Evolutionary conservation across 2,797 vertebrate species (phyloP), one percentile per base, ranked within the genome.

Genomic region (Anolis apletophallus): DNA sequence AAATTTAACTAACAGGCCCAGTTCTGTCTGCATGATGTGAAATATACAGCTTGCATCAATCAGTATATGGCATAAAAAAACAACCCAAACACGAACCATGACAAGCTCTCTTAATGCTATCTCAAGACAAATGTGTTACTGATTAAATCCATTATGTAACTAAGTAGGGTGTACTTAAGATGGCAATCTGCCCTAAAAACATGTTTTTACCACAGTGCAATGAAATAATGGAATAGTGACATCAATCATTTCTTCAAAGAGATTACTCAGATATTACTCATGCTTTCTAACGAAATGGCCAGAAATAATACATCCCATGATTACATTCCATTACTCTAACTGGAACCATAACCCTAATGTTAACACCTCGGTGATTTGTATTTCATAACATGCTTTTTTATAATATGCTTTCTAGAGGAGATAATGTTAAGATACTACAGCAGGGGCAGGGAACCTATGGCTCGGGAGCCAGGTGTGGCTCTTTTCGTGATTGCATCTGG

Each of bases 201-300:
- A 71, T 78, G 50, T 85, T 85, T 83, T 79, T 71, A 85, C 34
- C 14, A 57, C 71, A 36, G 11, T 55, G 75, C 5, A 13, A 55
- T 78, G 83, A 57, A 78, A 85, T 69, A 78, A 5, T 46, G 23
- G 34, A 85, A 68, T 19, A 79, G 34, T 50, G 12, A n/a, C 23
- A 8, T 69, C 64, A 79, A 69, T 59, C 52, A 71, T 17, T 13
- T 46, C 64, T 71, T 78, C 67, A 57, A 69, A 78, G 34, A 32
- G 84, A 85, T 79, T 85, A 79, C 26, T 79, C 50, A 68, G 52
- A 36, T 34, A 40, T 68, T 85, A 68, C 26, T 54, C 74, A 85
- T 78, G 17, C 26, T 78, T 57, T 69, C 67, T 85, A 52, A 85
- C 10, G n/a, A 34, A 84, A 21, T 54, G 73, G 12, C 64, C 13